Conservation (phyloP, 1,140 invertebrate species). For the Arion vulgaris region DNA sequence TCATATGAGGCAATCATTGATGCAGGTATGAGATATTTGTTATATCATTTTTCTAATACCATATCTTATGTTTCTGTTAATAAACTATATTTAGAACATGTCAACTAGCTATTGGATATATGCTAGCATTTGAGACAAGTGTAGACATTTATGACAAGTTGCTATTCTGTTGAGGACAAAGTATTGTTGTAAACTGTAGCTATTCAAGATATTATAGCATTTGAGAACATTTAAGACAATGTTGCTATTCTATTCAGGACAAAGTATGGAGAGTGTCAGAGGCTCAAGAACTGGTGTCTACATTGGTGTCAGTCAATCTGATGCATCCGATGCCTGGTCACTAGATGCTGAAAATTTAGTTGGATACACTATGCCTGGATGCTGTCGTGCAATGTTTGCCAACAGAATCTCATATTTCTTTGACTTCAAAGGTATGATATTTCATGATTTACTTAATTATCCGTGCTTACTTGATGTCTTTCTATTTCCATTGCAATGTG, state of each 20-base stretch:
- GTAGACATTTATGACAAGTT: too few relatives aligned
- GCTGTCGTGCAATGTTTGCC: conserved; percentile 94
- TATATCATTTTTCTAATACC: not conserved
- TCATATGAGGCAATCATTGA: conserved; percentile 96
- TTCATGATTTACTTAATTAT: not conserved
- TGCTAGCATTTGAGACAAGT: too few relatives aligned
- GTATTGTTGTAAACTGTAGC: too few relatives aligned
- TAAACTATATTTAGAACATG: too few relatives aligned
- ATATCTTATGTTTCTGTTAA: conserved; percentile 73
- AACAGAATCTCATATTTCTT: conserved; percentile 97
- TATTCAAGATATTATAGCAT: too few relatives aligned
- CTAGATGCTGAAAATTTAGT: conserved; percentile 78
- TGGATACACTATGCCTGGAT: conserved; percentile 94
- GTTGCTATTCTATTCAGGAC: conserved; percentile 72
- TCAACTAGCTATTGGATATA: too few relatives aligned
- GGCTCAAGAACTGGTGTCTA: conserved; percentile 92
- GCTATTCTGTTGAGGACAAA: too few relatives aligned
- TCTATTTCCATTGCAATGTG: too few relatives aligned
- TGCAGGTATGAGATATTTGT: conserved; percentile 79
- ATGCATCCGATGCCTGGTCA: conserved; percentile 86
- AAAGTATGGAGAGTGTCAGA: conserved; percentile 85
- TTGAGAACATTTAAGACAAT: too few relatives aligned
- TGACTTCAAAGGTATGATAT: conserved; percentile 81
- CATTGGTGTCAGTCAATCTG: conserved; percentile 88
- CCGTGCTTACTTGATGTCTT: too few relatives aligned